These are phyloP conservation scores for Lepidocolaptes lacrymiger DNA, from an alignment of 2,797 vertebrate genomes.

Conservation along the genomic window DNA sequence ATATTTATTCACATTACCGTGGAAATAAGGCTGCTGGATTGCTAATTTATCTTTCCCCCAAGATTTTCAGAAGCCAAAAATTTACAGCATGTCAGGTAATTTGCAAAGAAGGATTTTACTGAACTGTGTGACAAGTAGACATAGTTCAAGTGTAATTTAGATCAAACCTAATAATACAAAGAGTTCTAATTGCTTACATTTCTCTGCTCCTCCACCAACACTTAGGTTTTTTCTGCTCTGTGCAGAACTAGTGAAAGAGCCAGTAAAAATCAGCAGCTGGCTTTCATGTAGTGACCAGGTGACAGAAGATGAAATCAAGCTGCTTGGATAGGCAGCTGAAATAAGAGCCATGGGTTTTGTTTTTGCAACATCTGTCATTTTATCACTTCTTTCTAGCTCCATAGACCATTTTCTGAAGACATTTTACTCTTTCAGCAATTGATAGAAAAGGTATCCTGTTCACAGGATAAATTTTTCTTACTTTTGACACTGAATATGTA, in stretches of 20 bases:
- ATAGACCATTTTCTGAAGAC: background rate
- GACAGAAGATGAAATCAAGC: background rate
- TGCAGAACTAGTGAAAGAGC: background rate
- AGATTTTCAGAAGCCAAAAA: background rate
- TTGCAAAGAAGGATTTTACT: background rate
- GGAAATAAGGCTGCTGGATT: background rate
- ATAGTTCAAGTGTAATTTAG: background rate
- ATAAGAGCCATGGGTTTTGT: accelerated
- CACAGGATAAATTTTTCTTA: background rate
- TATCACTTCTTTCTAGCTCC: background rate
- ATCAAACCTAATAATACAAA: background rate
- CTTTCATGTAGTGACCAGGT: background rate
- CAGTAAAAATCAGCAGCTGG: background rate
- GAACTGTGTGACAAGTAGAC: background rate
- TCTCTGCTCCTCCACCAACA: background rate
- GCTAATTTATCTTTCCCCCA: background rate
- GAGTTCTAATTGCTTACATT: background rate
- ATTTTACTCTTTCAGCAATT: background rate
- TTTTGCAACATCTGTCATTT: background rate
- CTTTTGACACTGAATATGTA: background rate
- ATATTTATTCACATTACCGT: background rate
- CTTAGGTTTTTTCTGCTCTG: background rate
- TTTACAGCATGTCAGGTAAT: background rate
- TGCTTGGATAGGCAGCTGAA: background rate
- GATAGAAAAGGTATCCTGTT: background rate